Base-by-base conservation (phyloP, 2,888 invertebrate species). In the Watsonalla cultraria region DNA sequence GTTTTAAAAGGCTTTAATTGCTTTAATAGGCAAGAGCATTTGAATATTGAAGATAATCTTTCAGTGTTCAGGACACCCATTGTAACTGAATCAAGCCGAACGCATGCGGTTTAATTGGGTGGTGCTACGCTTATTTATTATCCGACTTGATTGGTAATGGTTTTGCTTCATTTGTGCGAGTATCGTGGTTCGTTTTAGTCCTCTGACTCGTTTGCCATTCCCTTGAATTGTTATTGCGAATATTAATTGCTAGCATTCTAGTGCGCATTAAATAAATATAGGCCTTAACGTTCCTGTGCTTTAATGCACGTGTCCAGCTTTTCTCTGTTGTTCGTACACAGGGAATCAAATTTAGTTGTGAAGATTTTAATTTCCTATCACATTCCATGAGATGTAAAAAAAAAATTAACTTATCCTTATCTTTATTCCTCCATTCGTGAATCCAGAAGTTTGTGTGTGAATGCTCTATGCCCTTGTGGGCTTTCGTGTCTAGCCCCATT, bases 61-160 rank as follows among this genome's bases (percentile, higher is more conserved):
- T 11, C 42, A 5, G 11, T 42, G 5, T 42, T 42, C 11, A 42
- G 11, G 42, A 42, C 9, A 4, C 42, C 42, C 42, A 8, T 42
- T 42, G 7, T 11, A 42, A 42, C 42, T 11, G 42, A 42, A 42
- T 42, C 4, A 11, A 42, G 42, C 42, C 42, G 42, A 42, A 42
- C 39, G 13, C n/a, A 11, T 6, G 8, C 42, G 42, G 42, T 42
- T 42, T 11, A 11, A 11, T 11, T 42, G 42, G 42, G 42, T 42
- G 42, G 42, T 11, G 42, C 42, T 42, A 11, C 42, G 52, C 42
- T n/a, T 51, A 39, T 35, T 46, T 13, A 15, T 50, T 45, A 15
- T 14, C 47, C 0, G 51, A 49, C 37, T 53, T 53, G 45, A 56
- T 53, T 35, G 56, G 47, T 24, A 54, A 54, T 35, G 47, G 51